These are phyloP conservation scores for Pheosia gnoma DNA, from an alignment of 2,888 invertebrate species.

Conservation along the genomic window DNA sequence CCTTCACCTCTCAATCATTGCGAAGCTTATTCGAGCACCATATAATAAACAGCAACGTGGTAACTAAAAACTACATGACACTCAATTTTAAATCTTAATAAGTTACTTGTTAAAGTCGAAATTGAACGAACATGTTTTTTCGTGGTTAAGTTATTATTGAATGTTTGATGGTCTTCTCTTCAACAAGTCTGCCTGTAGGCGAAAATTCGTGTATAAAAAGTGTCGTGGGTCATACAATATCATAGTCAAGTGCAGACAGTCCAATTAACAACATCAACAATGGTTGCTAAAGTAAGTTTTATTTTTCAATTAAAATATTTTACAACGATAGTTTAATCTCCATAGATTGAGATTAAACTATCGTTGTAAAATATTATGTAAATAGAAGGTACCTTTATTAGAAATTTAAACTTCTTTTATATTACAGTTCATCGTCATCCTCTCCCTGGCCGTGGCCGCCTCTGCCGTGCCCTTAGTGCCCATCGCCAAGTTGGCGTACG, in stretches of 20 bases:
- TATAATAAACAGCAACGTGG: not conserved
- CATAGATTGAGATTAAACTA: too few relatives aligned
- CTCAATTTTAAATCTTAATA: not conserved
- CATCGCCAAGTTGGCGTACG: slow-evolving; percentile 61
- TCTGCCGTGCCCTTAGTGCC: slow-evolving; percentile 53
- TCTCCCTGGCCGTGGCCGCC: slow-evolving; percentile 59
- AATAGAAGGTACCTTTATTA: not conserved
- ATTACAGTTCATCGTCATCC: slow-evolving; percentile 59
- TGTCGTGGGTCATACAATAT: slow-evolving; percentile 1
- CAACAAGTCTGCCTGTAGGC: slow-evolving; percentile 28
- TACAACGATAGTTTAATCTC: not conserved
- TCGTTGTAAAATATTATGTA: too few relatives aligned
- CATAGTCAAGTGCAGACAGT: slow-evolving; percentile 8
- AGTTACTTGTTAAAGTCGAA: not conserved
- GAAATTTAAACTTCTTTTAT: slow-evolving; percentile 14
- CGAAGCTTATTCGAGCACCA: not conserved
- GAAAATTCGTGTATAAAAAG: slow-evolving; percentile 61
- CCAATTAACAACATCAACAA: slow-evolving; percentile 9
- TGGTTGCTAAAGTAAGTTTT: slow-evolving; percentile 18
- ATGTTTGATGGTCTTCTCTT: slow-evolving; percentile 12
- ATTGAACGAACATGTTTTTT: not conserved
- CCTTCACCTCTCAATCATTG: slow-evolving; percentile 1
- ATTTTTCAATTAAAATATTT: not conserved
- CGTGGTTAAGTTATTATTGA: not conserved
- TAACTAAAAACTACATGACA: not conserved